Conservation (phyloP, 30 jellyfish, hydroid and myxozoan species). For the Haliclystus octoradiatus region DNA sequence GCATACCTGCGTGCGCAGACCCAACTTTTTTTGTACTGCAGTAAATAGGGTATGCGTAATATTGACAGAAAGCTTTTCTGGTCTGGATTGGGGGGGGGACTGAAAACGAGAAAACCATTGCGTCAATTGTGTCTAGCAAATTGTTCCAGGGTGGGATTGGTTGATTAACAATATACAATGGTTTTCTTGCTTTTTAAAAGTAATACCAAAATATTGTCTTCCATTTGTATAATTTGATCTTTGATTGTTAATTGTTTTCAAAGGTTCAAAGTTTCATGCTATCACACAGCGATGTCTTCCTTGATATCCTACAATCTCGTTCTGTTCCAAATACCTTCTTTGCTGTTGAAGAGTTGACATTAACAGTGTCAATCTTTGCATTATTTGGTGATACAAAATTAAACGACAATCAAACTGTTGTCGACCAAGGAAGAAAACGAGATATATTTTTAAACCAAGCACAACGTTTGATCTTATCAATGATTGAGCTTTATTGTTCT, state of each 20-base stretch:
- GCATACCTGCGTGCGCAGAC: too few species aligned
- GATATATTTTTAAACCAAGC: constrained; percentile 29
- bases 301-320: constrained; percentile 41
- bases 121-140: too few species aligned
- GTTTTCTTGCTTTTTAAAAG: too few species aligned
- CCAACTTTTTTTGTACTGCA: too few species aligned
- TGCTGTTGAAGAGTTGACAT: constrained; percentile 45
- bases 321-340: constrained; percentile 9
- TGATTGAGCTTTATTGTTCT: constrained; percentile 36
- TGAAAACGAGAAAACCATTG: too few species aligned
- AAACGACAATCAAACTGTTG: constrained; percentile 28
- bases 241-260: not conserved
- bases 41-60: too few species aligned
- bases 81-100: too few species aligned
- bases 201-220: too few species aligned
- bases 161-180: too few species aligned
- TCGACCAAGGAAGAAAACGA: constrained; percentile 42
- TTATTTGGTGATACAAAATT: constrained; percentile 22
- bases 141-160: too few species aligned
- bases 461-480: constrained; percentile 42
- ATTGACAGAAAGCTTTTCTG: too few species aligned
- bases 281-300: constrained; percentile 66
- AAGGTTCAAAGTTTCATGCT: constrained; percentile 55
- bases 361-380: constrained; percentile 49
- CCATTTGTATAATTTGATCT: not conserved